Evolutionary conservation across 2,113 vertebrate genomes (phyloP).

Genomic region (Osmerus eperlanus): DNA sequence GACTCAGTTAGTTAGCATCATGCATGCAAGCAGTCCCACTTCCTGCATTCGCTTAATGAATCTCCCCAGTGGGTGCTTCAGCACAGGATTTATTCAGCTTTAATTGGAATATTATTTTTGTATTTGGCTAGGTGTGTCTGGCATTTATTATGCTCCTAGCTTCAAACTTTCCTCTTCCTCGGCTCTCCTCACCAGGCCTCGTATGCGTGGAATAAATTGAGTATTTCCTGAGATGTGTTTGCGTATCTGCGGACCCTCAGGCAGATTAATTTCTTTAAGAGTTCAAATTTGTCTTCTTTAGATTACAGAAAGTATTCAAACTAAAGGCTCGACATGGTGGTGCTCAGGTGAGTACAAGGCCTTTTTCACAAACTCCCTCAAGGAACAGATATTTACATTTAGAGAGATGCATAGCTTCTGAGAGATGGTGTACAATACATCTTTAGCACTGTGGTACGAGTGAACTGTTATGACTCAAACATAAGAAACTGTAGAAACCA

Average conservation of each 20-base stretch:
- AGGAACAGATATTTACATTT: constrained; percentile 13
- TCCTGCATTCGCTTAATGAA: constrained; percentile 48
- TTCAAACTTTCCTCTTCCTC: constrained; percentile 40
- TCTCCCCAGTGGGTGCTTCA: constrained; percentile 42
- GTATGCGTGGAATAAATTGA: constrained; percentile 44
- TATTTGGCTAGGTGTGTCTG: constrained; percentile 45
- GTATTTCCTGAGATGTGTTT: constrained; percentile 50
- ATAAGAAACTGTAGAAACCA: constrained; percentile 37
- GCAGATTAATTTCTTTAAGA: constrained; percentile 43
- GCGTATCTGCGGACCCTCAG: constrained; percentile 43
- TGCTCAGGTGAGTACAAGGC: background rate
- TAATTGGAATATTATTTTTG: constrained; percentile 55
- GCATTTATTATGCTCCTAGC: constrained; percentile 48
- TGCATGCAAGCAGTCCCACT: constrained; percentile 32
- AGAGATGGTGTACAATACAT: background rate
- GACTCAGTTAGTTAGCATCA: constrained; percentile 27
- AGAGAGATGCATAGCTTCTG: constrained; percentile 15
- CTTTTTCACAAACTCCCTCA: background rate
- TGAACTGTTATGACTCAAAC: constrained; percentile 55
- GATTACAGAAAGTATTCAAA: constrained; percentile 28
- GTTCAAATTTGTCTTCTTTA: constrained; percentile 49
- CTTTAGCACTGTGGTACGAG: constrained; percentile 13
- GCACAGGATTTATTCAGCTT: constrained; percentile 59
- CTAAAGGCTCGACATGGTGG: constrained; percentile 10
- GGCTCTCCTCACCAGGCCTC: constrained; percentile 25